These are phyloP conservation scores for Dasypolia templi DNA, from an alignment of 2,888 invertebrate species.

Conservation along the genomic window DNA sequence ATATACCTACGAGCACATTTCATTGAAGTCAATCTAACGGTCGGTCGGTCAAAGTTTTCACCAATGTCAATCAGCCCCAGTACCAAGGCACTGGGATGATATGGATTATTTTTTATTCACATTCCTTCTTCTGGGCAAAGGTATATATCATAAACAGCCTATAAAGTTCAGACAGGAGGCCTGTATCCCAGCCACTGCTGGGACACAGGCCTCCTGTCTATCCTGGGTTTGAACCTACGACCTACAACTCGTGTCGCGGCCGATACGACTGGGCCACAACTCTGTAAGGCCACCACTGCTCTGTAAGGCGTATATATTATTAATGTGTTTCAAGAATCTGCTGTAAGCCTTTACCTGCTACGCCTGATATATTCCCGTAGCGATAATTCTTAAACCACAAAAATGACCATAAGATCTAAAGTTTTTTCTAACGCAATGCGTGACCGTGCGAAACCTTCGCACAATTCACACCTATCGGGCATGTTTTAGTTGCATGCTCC, in stretches of 20 bases:
- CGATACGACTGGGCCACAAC: no score
- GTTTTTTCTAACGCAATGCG: not conserved
- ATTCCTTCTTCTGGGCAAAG: not conserved
- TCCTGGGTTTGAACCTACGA: no score
- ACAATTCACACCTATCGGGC: constrained; percentile 30
- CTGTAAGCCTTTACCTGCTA: not conserved
- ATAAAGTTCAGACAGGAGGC: no score
- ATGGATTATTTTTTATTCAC: not conserved
- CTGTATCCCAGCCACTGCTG: no score
- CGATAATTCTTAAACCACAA: not conserved
- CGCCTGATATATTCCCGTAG: not conserved
- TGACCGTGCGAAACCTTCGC: constrained; percentile 19
- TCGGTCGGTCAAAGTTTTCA: not conserved
- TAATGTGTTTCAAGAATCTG: no score
- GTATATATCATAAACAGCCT: no score
- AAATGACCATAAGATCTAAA: not conserved
- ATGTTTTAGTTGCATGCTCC: constrained; percentile 38
- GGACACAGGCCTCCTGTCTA: no score
- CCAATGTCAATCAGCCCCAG: not conserved
- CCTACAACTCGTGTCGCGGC: no score
- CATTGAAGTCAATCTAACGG: not conserved
- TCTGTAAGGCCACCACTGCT: no score
- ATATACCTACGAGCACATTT: no score
- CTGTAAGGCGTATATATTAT: no score
- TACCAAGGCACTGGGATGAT: not conserved